A percentile compares a stretch with the other conserved stretches of the same genome.
Conservation (phyloP, 2,113 vertebrate genomes). For the Hippolais icterina region DNA sequence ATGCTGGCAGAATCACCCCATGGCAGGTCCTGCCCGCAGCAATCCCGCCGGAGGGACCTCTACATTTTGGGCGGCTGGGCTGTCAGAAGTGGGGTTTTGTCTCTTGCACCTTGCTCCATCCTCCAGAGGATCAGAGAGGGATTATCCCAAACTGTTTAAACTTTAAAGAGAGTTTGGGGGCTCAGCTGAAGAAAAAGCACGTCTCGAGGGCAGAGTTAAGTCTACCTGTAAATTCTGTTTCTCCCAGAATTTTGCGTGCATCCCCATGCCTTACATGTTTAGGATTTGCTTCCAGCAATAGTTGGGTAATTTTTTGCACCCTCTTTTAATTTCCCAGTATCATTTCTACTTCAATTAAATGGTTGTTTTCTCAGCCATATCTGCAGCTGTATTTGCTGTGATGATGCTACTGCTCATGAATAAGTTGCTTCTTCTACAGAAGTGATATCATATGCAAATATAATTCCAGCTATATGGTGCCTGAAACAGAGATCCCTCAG, state of each 20-base stretch:
- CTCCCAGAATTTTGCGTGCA: neutral
- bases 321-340: neutral
- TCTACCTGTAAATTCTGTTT: neutral
- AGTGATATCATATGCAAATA: neutral
- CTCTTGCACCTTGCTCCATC: neutral
- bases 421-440: slow-evolving; percentile 2
- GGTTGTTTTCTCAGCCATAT: neutral
- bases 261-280: neutral
- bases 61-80: accelerated
- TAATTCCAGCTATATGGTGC: neutral
- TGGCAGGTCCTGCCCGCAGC: neutral
- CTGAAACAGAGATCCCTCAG: neutral
- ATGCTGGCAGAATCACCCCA: accelerated
- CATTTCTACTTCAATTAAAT: neutral
- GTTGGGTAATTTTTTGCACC: neutral
- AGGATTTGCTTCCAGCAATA: neutral
- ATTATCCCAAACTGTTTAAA: neutral
- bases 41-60: neutral
- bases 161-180: neutral
- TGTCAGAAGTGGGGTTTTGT: neutral
- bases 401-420: neutral
- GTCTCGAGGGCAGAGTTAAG: neutral
- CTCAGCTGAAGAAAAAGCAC: neutral
- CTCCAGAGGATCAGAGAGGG: neutral
- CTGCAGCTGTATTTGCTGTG: neutral